These are phyloP conservation scores for Ophion costatus DNA, from an alignment of 2,888 invertebrate genomes.

Conservation along the genomic window DNA sequence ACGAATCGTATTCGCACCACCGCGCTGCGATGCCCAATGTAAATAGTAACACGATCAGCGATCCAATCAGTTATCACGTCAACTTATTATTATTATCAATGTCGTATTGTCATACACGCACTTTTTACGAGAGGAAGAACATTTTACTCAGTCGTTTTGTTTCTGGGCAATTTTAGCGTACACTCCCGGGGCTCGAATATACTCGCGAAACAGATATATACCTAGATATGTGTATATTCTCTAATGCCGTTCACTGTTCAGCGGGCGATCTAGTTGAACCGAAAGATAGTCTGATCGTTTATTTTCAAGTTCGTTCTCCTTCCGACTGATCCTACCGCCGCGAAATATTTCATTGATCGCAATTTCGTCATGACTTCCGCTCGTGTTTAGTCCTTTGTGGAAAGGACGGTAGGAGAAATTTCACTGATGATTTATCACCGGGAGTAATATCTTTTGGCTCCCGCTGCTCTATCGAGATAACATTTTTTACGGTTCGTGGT, in stretches of 20 bases:
- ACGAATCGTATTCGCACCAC: not conserved
- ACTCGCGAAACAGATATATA: not conserved
- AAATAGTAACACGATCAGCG: conserved; percentile 19
- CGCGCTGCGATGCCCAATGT: conserved; percentile 1
- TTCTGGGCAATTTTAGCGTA: not conserved
- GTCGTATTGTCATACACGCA: not conserved
- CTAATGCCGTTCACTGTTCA: not conserved
- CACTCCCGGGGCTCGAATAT: not conserved
- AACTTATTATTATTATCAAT: conserved; percentile 2
- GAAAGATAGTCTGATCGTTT: conserved; percentile 30
- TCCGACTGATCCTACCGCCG: conserved; percentile 15
- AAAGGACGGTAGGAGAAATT: conserved; percentile 5
- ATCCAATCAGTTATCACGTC: conserved; percentile 13
- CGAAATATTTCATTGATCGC: conserved; percentile 1
- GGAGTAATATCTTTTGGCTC: conserved; percentile 18
- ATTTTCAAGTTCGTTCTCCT: conserved; percentile 18
- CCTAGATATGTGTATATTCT: not conserved
- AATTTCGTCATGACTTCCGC: conserved; percentile 9
- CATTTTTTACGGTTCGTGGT: conserved; percentile 60
- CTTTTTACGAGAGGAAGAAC: conserved; percentile 5
- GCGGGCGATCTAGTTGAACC: conserved; percentile 3
- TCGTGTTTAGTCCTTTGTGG: not conserved
- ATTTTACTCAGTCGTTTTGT: not conserved
- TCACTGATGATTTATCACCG: conserved; percentile 46
- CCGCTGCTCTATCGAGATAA: conserved; percentile 59